Percentiles rank a stretch among this genome's conserved stretches.
Evolutionary conservation across 2,113 vertebrate genomes (phyloP).

Genomic region (Cisticola juncidis): DNA sequence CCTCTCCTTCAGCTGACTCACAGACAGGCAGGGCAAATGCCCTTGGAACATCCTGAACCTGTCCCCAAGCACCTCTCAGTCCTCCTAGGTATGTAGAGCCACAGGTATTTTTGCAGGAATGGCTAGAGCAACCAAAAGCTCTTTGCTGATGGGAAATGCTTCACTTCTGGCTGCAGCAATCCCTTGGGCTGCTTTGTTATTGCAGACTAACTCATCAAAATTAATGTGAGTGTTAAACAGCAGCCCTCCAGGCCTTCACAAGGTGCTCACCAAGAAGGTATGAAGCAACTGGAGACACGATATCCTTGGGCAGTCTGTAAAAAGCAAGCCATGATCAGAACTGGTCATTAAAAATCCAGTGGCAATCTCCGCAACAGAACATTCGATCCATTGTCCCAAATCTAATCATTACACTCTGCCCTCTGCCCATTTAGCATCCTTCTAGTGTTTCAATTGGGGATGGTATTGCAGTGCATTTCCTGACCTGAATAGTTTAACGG

Average conservation of each 20-base stretch:
- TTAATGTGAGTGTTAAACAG: background rate
- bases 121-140: background rate
- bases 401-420: conserved; percentile 66
- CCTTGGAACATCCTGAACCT: background rate
- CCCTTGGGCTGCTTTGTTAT: background rate
- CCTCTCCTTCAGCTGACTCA: background rate
- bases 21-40: background rate
- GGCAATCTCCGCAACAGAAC: conserved; percentile 32
- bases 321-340: background rate
- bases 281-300: background rate
- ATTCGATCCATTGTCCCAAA: conserved; percentile 65
- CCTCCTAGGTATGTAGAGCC: background rate
- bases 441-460: conserved; percentile 56
- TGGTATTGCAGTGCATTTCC: conserved; percentile 64
- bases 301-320: background rate
- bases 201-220: background rate
- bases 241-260: background rate
- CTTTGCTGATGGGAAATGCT: background rate
- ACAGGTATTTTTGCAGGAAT: background rate
- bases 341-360: conserved; percentile 52
- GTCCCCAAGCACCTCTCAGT: background rate
- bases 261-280: background rate
- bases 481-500: conserved; percentile 66
- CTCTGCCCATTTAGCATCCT: conserved; percentile 65
- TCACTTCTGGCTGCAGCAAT: background rate